Percentiles rank a stretch among this genome's conserved stretches.
Evolutionary conservation across 2,888 invertebrate genomes (phyloP).

Genomic region (Steinernema scapterisci): DNA sequence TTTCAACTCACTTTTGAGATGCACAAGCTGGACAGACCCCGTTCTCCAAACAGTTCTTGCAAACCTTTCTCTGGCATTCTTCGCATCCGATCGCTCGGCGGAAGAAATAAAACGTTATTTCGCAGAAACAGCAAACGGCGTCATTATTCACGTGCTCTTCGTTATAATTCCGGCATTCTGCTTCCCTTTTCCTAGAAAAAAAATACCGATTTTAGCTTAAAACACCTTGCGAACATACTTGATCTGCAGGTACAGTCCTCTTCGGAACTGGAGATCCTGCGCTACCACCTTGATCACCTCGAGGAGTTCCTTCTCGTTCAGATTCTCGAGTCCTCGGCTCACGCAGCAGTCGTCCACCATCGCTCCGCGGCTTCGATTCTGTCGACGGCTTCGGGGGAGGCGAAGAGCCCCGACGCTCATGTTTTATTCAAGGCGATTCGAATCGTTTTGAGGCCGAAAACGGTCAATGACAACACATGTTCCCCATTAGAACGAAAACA

Average conservation of each 20-base stretch:
- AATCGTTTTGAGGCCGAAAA: background rate
- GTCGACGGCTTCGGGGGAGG: background rate
- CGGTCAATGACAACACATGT: background rate
- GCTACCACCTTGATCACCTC: constrained; percentile 33
- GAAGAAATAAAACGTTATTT: constrained; percentile 28
- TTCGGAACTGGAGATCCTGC: constrained; percentile 29
- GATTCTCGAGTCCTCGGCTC: constrained; percentile 30
- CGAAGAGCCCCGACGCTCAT: constrained; percentile 10
- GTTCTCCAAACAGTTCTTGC: constrained; percentile 23
- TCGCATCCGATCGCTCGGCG: constrained; percentile 8
- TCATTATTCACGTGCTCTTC: constrained; percentile 30
- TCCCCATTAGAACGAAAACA: no score
- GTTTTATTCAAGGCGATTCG: constrained; percentile 13
- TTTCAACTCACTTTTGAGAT: background rate
- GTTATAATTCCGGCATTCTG: background rate
- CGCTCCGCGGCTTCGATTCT: background rate
- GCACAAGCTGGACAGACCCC: constrained; percentile 19
- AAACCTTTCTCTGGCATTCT: constrained; percentile 22
- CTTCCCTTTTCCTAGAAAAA: constrained; percentile 31
- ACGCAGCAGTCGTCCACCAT: constrained; percentile 7
- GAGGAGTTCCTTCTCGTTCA: constrained; percentile 20
- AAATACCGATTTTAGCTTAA: no score
- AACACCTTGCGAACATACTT: background rate
- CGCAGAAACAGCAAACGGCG: constrained; percentile 30
- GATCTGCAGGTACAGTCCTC: constrained; percentile 24